Conservation (phyloP, 1,140 invertebrate species). For the Zaprionus nigranus region DNA sequence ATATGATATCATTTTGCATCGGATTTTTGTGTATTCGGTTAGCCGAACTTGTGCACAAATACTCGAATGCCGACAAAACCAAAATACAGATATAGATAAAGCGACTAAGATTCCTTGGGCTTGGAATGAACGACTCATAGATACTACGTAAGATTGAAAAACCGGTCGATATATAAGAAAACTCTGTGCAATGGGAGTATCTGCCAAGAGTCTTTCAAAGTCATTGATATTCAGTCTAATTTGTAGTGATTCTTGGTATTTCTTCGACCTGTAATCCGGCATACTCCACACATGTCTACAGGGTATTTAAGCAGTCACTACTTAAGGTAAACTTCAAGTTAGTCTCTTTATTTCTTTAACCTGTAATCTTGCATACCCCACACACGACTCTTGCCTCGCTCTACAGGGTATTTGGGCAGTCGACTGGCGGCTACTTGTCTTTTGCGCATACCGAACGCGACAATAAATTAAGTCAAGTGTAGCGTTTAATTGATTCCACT, state of each 20-base stretch:
- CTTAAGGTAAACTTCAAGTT: neutral
- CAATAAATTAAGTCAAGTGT: slow-evolving; percentile 82
- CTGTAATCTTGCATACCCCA: neutral
- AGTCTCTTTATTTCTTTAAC: neutral
- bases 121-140: neutral
- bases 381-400: neutral
- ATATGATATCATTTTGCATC: slow-evolving; percentile 57
- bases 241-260: neutral
- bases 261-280: neutral
- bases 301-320: slow-evolving; percentile 14
- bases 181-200: neutral
- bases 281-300: neutral
- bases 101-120: neutral
- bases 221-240: neutral
- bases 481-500: slow-evolving; percentile 78
- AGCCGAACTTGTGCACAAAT: slow-evolving; percentile 12
- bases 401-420: slow-evolving; percentile 20
- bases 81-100: slow-evolving; percentile 27
- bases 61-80: slow-evolving; percentile 7
- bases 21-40: slow-evolving; percentile 30
- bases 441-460: slow-evolving; percentile 53
- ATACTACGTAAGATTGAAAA: neutral
- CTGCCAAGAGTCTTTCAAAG: neutral
- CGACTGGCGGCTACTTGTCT: slow-evolving; percentile 67
- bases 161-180: no score